A percentile compares a stretch with the other conserved stretches of the same genome.
Evolutionary conservation across 2,113 vertebrate species (phyloP).

Genomic region (Ciconia stormi): DNA sequence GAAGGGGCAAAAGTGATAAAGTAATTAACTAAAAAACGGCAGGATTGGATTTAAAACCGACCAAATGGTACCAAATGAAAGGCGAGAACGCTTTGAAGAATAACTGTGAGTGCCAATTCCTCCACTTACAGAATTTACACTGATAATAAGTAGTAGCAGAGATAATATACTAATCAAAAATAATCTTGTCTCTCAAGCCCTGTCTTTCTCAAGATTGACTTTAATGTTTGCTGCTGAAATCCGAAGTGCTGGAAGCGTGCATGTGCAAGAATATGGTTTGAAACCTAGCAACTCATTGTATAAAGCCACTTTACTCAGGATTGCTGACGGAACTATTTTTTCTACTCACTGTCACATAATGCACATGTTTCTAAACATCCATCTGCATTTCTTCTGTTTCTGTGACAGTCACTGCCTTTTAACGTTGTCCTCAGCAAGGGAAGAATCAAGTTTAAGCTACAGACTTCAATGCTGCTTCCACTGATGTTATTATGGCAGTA

Average conservation of each 20-base stretch:
- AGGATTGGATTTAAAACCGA: background rate
- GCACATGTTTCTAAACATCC: background rate
- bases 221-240: background rate
- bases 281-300: background rate
- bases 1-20: background rate
- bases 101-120: background rate
- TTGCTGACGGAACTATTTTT: background rate
- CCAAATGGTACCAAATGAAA: background rate
- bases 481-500: background rate
- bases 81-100: background rate
- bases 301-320: background rate
- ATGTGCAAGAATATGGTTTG: background rate
- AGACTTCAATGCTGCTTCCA: background rate
- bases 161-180: constrained; percentile 5
- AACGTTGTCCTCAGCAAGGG: background rate
- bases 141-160: background rate
- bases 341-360: background rate
- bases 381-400: constrained; percentile 22
- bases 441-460: background rate
- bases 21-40: background rate
- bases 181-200: background rate
- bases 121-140: background rate
- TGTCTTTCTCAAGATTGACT: background rate
- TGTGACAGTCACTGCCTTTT: background rate
- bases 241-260: background rate